phyloP scores from a whole-genome alignment of 2,113 vertebrate species.

The Planiliza haematocheilus region DNA sequence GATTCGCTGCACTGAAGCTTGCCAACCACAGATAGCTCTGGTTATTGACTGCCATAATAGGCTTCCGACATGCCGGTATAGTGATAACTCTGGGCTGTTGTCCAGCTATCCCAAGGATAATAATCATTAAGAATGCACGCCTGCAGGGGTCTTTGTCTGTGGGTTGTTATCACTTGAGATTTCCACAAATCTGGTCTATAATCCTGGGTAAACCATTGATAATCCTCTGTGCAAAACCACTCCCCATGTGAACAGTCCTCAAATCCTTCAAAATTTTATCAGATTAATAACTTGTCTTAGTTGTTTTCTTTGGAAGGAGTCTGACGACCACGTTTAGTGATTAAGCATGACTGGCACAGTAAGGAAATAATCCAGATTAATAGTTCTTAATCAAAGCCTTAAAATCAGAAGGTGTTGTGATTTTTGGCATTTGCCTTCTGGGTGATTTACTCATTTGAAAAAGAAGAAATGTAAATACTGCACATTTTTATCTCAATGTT shows the following conservation, averaged over 20 bases:
- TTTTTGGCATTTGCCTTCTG: not conserved
- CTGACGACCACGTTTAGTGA: not conserved
- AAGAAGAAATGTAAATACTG: not conserved
- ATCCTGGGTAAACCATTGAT: constrained; percentile 55
- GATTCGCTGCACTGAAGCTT: constrained; percentile 35
- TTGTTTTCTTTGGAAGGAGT: constrained; percentile 18
- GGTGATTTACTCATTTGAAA: constrained; percentile 1
- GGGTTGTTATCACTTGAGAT: constrained; percentile 55
- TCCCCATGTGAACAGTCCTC: constrained; percentile 25
- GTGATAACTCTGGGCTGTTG: constrained; percentile 52
- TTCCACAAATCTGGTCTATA: constrained; percentile 52
- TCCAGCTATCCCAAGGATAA: constrained; percentile 54
- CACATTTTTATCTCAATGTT: not conserved
- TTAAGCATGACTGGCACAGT: not conserved
- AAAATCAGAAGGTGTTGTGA: not conserved
- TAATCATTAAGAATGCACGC: constrained; percentile 54
- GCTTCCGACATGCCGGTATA: constrained; percentile 51
- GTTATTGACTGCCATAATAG: constrained; percentile 68
- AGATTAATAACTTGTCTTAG: constrained; percentile 41
- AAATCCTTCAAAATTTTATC: constrained; percentile 31
- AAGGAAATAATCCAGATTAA: constrained; percentile 32
- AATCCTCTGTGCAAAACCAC: constrained; percentile 59
- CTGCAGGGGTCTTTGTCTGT: constrained; percentile 48
- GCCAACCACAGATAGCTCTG: constrained; percentile 52
- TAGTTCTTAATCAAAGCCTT: not conserved